Base-by-base conservation (phyloP, 2,888 invertebrate species). In the Ormyrus rosae region DNA sequence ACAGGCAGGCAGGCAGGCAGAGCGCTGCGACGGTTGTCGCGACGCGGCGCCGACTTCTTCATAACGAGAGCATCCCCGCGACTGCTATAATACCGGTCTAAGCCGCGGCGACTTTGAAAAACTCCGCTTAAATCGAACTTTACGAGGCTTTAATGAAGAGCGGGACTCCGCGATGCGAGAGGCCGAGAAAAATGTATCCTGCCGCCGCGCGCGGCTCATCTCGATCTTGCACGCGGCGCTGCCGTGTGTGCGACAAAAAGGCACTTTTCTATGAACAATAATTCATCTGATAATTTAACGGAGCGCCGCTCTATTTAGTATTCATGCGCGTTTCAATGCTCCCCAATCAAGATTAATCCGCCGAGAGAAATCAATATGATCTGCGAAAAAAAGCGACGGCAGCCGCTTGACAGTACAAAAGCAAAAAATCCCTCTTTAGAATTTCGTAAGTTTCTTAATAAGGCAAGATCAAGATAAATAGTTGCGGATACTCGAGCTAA, bases 391-490 rank as follows among this genome's bases (percentile, higher is more conserved):
- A 19, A 19, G 19, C 34, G 34, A 34, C 34, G 34, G 34, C 34
- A 4, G 34, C 13, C 13, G 34, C 34, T 34, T 50, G 65, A 67
- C 19, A 67, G 48, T 34, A 34, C 34, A 34, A 51, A 53, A 53
- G 53, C 67, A 67, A 67, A 67, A 67, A 67, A 34, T 67, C 19
- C 53, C 67, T 34, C 67, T 51, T 67, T 50, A 53, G 51, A 67
- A 67, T 67, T 67, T 67, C 67, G 67, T 67, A 67, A 67, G 67
- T 67, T 67, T 51, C 67, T 67, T 34, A 67, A 67, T 67, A 67
- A 53, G 67, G 67, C 53, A 34, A 67, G 67, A 67, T 67, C 67
- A 34, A 67, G 67, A 67, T 67, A 67, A 67, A 67, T 56, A 34
- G 34, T n/a, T 56, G 56, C 56, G 34, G 34, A 34, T 34, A 34